Evolutionary conservation across 2,113 vertebrate species (phyloP), one percentile per base, ranked within the genome.

Genomic region (Ophiodon elongatus): DNA sequence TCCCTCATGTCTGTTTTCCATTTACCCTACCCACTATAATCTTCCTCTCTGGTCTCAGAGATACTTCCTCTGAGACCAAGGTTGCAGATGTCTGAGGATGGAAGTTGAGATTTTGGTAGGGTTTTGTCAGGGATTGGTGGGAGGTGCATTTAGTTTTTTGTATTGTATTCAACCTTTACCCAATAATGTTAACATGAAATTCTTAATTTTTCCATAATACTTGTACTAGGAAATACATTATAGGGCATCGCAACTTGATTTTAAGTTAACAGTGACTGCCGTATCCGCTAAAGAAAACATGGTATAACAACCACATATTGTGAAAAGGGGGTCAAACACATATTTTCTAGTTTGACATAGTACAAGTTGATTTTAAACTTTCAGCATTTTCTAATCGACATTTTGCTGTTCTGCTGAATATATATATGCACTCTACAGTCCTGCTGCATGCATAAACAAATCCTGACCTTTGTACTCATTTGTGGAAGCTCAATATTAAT

Each of bases 381-480:
- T 83, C 19, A 62, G 19, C 63, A 62, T 72, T 86, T 87, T 66
- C 56, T 73, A 63, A 57, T 43, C 39, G 60, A 82, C 82, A 70
- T 85, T 79, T 88, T 68, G 29, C 21, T 37, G 47, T 27, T 59
- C 64, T 23, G 37, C 68, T 79, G 80, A 80, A 85, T 88, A 47
- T 56, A 35, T 76, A 57, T 27, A 27, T 57, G 17, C 6, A 15
- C 82, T 76, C 67, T 14, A 6, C 72, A 37, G 64, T 69, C 57
- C 23, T 80, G 80, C 67, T 0, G 6, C 66, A 82, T 82, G 73
- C 76, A 91, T 86, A 87, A 89, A 91, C 87, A 89, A 72, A 76
- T 79, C 65, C n/a, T 84, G 85, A 91, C 87, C 88, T 90, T 79
- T 89, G 88, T 35, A 23, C 79, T 80, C 74, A 27, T 91, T 89